Evolutionary conservation across 2,113 vertebrate genomes (phyloP), one percentile per base, ranked within the genome.

Genomic region (Dromas ardeola): DNA sequence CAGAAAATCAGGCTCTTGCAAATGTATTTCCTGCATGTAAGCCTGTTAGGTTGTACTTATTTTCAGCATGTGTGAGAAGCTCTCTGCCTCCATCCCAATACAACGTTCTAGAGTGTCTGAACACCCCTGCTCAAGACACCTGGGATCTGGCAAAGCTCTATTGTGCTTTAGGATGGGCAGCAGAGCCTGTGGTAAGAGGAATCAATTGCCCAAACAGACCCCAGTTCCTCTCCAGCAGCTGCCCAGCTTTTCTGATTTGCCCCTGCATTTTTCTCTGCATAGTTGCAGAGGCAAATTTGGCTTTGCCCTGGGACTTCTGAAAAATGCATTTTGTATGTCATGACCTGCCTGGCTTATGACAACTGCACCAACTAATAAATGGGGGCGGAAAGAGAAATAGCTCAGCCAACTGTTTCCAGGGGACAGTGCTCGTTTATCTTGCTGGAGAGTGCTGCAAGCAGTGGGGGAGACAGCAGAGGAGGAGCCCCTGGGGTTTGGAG

Each of bases 291-390:
- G 94, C 91, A 96, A 85, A 97, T 90, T 10, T 87, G 81, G 73
- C 86, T 91, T 92, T 96, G 84, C 78, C 62, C 53, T 73, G 66
- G 94, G 91, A 87, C 91, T 96, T 84, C 84, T 93, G 89, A 97
- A 97, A 97, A 95, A 96, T 87, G 81, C 62, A 76, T 94, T 86
- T 93, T 94, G 32, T 95, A 42, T 95, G 93, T 97, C 96, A 87
- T 93, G 95, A 97, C 93, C 96, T 95, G 95, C 96, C 87, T 90
- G 86, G 81, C 87, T 96, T 9, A 16, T 71, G 89, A 96, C 93
- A 96, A 96, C 89, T 95, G 95, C 93, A 96, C 71, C 85, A 95
- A 72, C 91, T 94, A 96, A 94, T 95, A 96, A 95, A 95, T 85
- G 87, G 87, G 78, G 87, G 93, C 0, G 81, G 95, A 96, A 96